Evolutionary conservation across 2,888 invertebrate species (phyloP).

Genomic region (Teleogryllus oceanicus): DNA sequence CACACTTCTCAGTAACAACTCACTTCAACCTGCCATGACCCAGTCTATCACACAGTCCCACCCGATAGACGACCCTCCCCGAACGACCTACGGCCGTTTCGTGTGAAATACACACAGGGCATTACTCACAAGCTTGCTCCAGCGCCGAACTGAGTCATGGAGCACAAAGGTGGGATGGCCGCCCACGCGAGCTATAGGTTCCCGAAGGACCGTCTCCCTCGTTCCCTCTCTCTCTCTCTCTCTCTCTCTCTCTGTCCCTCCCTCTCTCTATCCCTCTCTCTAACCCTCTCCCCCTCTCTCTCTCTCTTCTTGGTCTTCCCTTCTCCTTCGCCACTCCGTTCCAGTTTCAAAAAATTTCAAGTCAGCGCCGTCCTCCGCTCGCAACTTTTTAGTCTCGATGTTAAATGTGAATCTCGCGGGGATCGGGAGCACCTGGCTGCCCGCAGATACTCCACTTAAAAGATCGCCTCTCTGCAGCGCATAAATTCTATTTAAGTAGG

Average conservation of each 20-base stretch:
- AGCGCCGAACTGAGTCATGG: neutral
- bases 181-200: too few species aligned
- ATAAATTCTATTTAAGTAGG: slow-evolving; percentile 3
- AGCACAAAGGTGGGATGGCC: neutral
- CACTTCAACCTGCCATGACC: too few species aligned
- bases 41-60: too few species aligned
- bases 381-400: neutral
- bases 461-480: neutral
- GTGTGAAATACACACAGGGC: neutral
- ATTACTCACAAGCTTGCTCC: neutral
- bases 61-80: neutral
- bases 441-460: neutral
- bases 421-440: neutral
- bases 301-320: neutral
- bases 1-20: too few species aligned
- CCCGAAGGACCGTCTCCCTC: neutral
- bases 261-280: neutral
- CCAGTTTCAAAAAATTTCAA: neutral
- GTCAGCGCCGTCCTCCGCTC: neutral
- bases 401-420: slow-evolving; percentile 7
- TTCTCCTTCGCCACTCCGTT: neutral
- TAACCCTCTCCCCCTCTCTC: neutral
- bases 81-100: neutral
- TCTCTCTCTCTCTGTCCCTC: neutral
- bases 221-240: neutral